These are phyloP conservation scores for Metalampra italica DNA, from an alignment of 2,888 invertebrate genomes.

Conservation along the genomic window DNA sequence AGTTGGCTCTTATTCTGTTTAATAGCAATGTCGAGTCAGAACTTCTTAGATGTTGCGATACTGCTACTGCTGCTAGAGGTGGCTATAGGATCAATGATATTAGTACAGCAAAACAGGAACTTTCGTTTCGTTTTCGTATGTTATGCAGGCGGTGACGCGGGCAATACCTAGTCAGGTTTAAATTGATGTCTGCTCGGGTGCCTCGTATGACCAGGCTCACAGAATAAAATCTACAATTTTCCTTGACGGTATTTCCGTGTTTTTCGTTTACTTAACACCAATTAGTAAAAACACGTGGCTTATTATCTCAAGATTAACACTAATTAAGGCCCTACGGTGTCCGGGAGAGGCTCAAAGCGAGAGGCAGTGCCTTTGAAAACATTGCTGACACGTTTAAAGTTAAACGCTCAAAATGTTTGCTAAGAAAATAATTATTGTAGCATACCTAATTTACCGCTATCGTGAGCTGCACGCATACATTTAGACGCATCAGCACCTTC, in stretches of 20 bases:
- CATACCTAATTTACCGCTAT: not conserved
- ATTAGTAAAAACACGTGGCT: conserved; percentile 65
- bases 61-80: too few species aligned
- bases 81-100: too few species aligned
- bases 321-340: conserved; percentile 63
- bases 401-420: not conserved
- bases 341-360: conserved; percentile 54
- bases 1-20: too few species aligned
- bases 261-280: conserved; percentile 53
- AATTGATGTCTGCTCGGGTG: too few species aligned
- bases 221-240: conserved; percentile 3
- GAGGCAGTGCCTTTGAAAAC: conserved; percentile 54
- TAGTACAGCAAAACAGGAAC: not conserved
- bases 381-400: conserved; percentile 25
- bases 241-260: conserved; percentile 24
- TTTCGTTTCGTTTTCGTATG: not conserved
- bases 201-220: too few species aligned
- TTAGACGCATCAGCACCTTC: too few species aligned
- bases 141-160: too few species aligned
- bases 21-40: too few species aligned
- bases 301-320: conserved; percentile 72
- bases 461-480: too few species aligned
- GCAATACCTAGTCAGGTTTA: too few species aligned
- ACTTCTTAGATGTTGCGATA: too few species aligned
- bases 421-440: not conserved